Conservation (phyloP, 37 sponge, comb jelly and placozoan genomes). For the Haliclona indistincta region DNA sequence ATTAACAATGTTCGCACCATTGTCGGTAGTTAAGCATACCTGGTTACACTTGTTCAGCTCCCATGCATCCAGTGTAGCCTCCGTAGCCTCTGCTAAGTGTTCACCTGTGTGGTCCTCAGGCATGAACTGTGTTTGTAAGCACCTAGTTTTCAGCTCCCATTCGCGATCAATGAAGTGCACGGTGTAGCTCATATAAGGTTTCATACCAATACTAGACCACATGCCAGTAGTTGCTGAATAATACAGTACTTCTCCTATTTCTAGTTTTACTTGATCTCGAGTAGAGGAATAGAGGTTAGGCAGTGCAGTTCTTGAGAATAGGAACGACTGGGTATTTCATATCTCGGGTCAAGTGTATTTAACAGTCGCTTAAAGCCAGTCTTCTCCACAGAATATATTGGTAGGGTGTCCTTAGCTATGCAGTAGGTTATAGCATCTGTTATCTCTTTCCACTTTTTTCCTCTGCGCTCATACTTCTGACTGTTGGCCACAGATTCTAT, state of each 20-base stretch:
- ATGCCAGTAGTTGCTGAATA: slow-evolving; percentile 40
- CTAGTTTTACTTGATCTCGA: slow-evolving; percentile 5
- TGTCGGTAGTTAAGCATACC: slow-evolving; percentile 45
- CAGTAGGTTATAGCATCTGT: slow-evolving; percentile 36
- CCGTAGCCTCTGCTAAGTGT: slow-evolving; percentile 25
- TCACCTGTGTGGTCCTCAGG: slow-evolving; percentile 46
- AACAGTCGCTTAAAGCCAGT: slow-evolving; percentile 18
- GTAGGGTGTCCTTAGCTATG: slow-evolving; percentile 27
- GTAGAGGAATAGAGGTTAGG: slow-evolving; percentile 12
- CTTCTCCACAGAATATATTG: slow-evolving; percentile 27
- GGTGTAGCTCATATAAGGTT: slow-evolving; percentile 47
- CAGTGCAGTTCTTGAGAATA: slow-evolving; percentile 37
- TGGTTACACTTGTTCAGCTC: slow-evolving; percentile 7
- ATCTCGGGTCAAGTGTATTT: slow-evolving; percentile 18
- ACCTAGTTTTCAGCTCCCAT: slow-evolving; percentile 1
- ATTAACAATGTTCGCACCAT: slow-evolving; percentile 25
- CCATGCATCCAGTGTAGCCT: slow-evolving; percentile 24
- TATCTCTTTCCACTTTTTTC: slow-evolving; percentile 35
- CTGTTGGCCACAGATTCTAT: not conserved
- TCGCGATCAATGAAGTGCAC: slow-evolving; percentile 26
- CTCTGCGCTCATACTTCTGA: slow-evolving; percentile 18
- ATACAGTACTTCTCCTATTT: not conserved
- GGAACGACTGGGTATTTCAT: slow-evolving; percentile 14
- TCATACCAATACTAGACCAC: slow-evolving; percentile 34
- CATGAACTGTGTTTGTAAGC: slow-evolving; percentile 22